These are phyloP conservation scores for Macquaria ambigua DNA, from an alignment of 2,113 vertebrate species.

Conservation along the genomic window DNA sequence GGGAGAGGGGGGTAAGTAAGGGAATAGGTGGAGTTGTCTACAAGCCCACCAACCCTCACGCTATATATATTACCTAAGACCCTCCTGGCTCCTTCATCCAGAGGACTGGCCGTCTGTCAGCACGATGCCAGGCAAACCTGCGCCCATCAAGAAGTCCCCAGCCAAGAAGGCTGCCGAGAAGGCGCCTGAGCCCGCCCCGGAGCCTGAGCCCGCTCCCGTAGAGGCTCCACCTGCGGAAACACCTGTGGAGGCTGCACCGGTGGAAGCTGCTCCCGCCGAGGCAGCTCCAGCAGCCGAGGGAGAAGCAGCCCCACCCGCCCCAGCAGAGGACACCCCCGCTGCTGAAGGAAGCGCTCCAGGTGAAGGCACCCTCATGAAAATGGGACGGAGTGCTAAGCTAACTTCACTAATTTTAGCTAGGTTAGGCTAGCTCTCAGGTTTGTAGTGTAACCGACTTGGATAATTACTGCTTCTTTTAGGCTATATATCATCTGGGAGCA, in stretches of 20 bases:
- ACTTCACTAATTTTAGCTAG: background rate
- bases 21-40: constrained; percentile 72
- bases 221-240: constrained; percentile 53
- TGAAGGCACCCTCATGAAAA: constrained; percentile 7
- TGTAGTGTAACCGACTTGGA: background rate
- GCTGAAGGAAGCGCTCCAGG: constrained; percentile 66
- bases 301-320: background rate
- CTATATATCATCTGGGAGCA: too few relatives aligned
- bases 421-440: background rate
- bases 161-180: constrained; percentile 74
- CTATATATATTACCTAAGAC: constrained; percentile 71
- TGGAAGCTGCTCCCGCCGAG: constrained; percentile 11
- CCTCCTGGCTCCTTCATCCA: constrained; percentile 26
- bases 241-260: constrained; percentile 39
- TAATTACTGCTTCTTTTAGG: too few relatives aligned
- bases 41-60: background rate
- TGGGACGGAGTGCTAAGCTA: background rate
- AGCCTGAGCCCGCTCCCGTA: constrained; percentile 18
- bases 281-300: constrained; percentile 22
- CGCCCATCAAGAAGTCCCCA: constrained; percentile 79
- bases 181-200: constrained; percentile 58
- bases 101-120: constrained; percentile 46
- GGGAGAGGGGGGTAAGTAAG: constrained; percentile 17
- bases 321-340: constrained; percentile 20
- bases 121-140: constrained; percentile 74